Evolutionary conservation across 2,113 vertebrate genomes (phyloP).

Genomic region (Thomomys bottae): DNA sequence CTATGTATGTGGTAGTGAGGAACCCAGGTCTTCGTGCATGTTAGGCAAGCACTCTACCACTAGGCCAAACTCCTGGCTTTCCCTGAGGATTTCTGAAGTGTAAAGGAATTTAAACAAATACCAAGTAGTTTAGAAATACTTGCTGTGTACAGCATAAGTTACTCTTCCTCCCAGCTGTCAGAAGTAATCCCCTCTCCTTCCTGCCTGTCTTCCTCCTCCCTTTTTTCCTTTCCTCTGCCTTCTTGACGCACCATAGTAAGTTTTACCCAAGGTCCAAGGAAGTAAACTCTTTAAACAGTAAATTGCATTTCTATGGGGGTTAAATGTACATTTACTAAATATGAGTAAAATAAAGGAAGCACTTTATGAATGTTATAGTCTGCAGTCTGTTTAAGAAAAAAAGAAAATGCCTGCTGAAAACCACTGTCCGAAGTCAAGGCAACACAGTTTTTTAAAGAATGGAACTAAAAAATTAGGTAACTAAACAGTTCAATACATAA

Average conservation of each 20-base stretch:
- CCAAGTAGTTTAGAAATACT: background rate
- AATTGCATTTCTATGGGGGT: background rate
- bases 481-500: background rate
- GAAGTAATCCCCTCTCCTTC: background rate
- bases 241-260: background rate
- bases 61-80: no score
- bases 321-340: slow-evolving; percentile 35
- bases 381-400: background rate
- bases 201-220: background rate
- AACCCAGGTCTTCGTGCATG: no score
- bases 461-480: background rate
- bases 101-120: no score
- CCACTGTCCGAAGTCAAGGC: background rate
- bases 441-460: background rate
- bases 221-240: background rate
- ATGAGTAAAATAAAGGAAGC: background rate
- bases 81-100: no score
- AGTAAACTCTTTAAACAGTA: slow-evolving; percentile 42
- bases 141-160: no score
- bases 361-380: background rate
- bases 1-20: no score
- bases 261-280: slow-evolving; percentile 36
- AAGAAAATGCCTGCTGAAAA: slow-evolving; percentile 6
- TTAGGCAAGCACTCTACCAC: no score
- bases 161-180: background rate